These are phyloP conservation scores for Romanogobio albipinnatus DNA, from an alignment of 2,113 vertebrate genomes.

Conservation along the genomic window DNA sequence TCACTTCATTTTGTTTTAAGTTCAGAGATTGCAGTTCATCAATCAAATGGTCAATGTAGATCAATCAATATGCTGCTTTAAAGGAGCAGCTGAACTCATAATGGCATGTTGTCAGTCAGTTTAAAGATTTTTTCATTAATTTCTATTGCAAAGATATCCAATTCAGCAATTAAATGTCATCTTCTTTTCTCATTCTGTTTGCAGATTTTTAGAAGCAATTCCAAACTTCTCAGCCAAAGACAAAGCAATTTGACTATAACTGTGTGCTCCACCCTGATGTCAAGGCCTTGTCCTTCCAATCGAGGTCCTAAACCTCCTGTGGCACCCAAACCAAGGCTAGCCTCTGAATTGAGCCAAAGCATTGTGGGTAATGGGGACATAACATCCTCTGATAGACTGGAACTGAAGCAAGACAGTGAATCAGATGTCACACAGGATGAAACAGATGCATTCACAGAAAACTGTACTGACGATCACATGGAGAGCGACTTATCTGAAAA, in stretches of 20 bases:
- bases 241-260: conserved; percentile 80
- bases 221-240: conserved; percentile 85
- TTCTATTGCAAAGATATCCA: conserved; percentile 1
- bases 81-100: background rate
- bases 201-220: conserved; percentile 87
- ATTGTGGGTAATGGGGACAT: conserved; percentile 82
- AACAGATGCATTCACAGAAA: conserved; percentile 54
- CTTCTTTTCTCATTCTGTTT: conserved; percentile 46
- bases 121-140: background rate
- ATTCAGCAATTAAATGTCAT: background rate
- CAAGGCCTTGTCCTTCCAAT: conserved; percentile 76
- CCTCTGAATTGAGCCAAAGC: conserved; percentile 71
- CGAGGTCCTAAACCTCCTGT: conserved; percentile 89
- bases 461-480: conserved; percentile 60
- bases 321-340: conserved; percentile 87
- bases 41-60: conserved; percentile 3
- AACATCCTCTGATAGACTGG: conserved; percentile 68
- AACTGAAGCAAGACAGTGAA: conserved; percentile 69
- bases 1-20: conserved; percentile 25
- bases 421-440: conserved; percentile 63
- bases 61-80: conserved; percentile 20
- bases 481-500: conserved; percentile 39
- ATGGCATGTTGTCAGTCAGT: background rate
- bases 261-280: conserved; percentile 83
- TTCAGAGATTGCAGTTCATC: conserved; percentile 26